A percentile compares a stretch with the other conserved stretches of the same genome.
phyloP scores from a whole-genome alignment of 2,888 invertebrate genomes.

The Eristalis intricaria region DNA sequence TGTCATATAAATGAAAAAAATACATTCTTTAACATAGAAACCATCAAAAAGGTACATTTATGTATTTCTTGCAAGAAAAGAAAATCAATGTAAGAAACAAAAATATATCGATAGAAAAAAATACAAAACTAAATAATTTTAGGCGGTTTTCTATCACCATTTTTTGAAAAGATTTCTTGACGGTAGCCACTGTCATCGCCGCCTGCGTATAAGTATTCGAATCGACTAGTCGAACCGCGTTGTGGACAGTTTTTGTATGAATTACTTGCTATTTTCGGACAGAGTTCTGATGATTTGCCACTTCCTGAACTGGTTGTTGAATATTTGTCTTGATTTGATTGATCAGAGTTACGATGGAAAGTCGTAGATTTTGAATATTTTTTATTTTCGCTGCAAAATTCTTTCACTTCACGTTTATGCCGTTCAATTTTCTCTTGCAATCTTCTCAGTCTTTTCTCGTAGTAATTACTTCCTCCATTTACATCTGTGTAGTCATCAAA shows the following conservation, averaged over 20 bases:
- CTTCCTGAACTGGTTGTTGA: slow-evolving; percentile 29
- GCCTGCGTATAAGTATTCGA: slow-evolving; percentile 26
- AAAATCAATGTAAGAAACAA: slow-evolving; percentile 23
- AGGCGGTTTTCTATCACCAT: slow-evolving; percentile 32
- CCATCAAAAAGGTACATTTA: slow-evolving; percentile 29
- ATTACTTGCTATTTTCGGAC: slow-evolving; percentile 9
- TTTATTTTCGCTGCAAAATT: slow-evolving; percentile 74
- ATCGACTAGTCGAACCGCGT: slow-evolving; percentile 10
- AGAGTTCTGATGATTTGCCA: slow-evolving; percentile 21
- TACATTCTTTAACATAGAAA: not conserved
- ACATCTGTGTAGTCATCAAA: slow-evolving; percentile 7
- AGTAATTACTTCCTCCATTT: slow-evolving; percentile 73
- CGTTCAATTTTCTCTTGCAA: slow-evolving; percentile 77
- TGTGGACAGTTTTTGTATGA: slow-evolving; percentile 13
- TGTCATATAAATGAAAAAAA: not conserved
- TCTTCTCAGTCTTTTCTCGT: slow-evolving; percentile 75
- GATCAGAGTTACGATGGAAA: slow-evolving; percentile 27
- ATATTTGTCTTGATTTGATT: slow-evolving; percentile 32
- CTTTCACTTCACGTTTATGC: slow-evolving; percentile 76
- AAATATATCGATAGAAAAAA: slow-evolving; percentile 46
- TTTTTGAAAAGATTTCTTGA: slow-evolving; percentile 24
- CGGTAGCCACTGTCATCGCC: slow-evolving; percentile 24
- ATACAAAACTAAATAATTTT: slow-evolving; percentile 45
- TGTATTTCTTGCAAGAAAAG: slow-evolving; percentile 46
- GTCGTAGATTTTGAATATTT: slow-evolving; percentile 28